These are phyloP conservation scores for Notarius quadriscutis DNA, from an alignment of 2,113 vertebrate species.

Conservation along the genomic window DNA sequence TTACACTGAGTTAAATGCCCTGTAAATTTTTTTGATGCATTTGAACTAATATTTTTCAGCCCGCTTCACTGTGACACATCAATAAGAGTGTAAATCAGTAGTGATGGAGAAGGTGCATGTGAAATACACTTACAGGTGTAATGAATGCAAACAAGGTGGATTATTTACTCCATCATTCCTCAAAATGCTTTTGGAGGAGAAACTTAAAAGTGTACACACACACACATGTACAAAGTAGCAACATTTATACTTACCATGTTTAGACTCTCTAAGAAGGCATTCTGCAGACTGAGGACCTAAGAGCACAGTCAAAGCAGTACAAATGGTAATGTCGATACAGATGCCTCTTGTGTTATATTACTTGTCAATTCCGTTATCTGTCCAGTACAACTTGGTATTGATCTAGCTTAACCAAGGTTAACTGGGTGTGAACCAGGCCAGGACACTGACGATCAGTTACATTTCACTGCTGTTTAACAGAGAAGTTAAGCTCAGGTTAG, in stretches of 20 bases:
- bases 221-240: neutral
- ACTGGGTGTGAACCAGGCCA: constrained; percentile 52
- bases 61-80: neutral
- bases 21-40: neutral
- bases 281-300: constrained; percentile 33
- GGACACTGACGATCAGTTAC: constrained; percentile 14
- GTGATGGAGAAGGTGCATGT: neutral
- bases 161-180: neutral
- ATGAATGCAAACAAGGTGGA: neutral
- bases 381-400: constrained; percentile 66
- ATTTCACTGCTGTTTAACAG: neutral
- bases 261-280: neutral
- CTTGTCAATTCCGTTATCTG: constrained; percentile 67
- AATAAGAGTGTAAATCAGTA: neutral
- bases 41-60: neutral
- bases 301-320: constrained; percentile 61
- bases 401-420: constrained; percentile 58
- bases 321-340: constrained; percentile 69
- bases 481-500: constrained; percentile 3
- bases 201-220: neutral
- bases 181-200: neutral
- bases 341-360: constrained; percentile 67
- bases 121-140: neutral
- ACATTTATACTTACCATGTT: neutral
- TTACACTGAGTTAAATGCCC: neutral